Percentiles rank a stretch among this genome's conserved stretches.
Evolutionary conservation across 2,113 vertebrate species (phyloP).

Genomic region (Phycodurus eques): DNA sequence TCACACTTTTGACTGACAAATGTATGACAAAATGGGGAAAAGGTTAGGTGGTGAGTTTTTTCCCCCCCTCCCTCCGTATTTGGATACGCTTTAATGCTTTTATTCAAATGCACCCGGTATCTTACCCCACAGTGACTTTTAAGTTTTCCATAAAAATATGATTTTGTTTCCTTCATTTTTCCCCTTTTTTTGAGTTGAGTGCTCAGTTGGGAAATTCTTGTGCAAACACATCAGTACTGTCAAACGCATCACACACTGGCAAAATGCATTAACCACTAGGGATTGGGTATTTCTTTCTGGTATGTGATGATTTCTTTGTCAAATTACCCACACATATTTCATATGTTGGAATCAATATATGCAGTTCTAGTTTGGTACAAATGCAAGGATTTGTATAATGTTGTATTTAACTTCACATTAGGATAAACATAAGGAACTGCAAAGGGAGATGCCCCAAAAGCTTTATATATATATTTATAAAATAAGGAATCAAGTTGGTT

Average conservation of each 20-base stretch:
- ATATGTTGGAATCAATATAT: neutral
- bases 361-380: neutral
- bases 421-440: neutral
- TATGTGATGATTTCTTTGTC: conserved; percentile 59
- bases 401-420: neutral
- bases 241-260: conserved; percentile 21
- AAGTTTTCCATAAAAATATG: conserved; percentile 68
- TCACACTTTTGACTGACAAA: conserved; percentile 83
- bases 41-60: conserved; percentile 20
- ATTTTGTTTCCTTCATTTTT: conserved; percentile 50
- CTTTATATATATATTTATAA: too few species aligned
- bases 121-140: conserved; percentile 63
- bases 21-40: conserved; percentile 60
- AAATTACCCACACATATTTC: conserved; percentile 47
- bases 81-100: conserved; percentile 75
- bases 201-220: conserved; percentile 43
- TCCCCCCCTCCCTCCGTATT: conserved; percentile 52
- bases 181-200: conserved; percentile 42
- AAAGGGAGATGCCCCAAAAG: too few species aligned
- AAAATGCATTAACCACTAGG: conserved; percentile 27
- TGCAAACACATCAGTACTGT: conserved; percentile 47
- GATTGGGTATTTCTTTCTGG: conserved; percentile 17
- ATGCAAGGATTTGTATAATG: neutral
- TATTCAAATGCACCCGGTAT: conserved; percentile 76
- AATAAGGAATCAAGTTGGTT: neutral